Conservation (phyloP, 2,797 vertebrate species). For the Danio albolineatus region DNA sequence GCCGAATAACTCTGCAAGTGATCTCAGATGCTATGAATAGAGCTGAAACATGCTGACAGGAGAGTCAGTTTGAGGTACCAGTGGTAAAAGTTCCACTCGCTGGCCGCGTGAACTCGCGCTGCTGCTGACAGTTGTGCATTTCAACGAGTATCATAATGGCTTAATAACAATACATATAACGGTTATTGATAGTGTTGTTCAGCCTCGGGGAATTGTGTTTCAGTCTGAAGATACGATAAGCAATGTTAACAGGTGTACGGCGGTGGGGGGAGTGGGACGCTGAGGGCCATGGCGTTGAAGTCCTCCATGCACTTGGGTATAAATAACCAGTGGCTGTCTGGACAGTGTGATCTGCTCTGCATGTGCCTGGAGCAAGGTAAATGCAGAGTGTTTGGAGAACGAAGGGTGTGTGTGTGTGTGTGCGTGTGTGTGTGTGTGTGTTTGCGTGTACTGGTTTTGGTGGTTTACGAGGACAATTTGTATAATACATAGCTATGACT, state of each 20-base stretch:
- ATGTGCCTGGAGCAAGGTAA: constrained; percentile 20
- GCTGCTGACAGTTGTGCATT: not conserved
- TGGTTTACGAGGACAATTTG: no score
- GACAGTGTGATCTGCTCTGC: not conserved
- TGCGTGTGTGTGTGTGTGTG: no score
- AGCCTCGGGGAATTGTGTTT: constrained; percentile 22
- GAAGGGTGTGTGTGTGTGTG: no score
- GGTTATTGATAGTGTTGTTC: constrained; percentile 24
- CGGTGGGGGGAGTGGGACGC: not conserved
- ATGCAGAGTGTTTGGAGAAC: not conserved
- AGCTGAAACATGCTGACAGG: constrained; percentile 3
- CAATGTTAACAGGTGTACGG: constrained; percentile 45
- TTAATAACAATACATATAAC: not conserved
- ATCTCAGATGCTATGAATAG: not conserved
- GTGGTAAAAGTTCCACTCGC: not conserved
- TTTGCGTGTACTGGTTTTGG: no score
- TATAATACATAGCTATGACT: no score
- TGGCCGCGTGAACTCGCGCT: not conserved
- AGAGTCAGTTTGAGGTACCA: constrained; percentile 13
- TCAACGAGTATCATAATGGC: not conserved
- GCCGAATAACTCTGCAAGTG: constrained; percentile 10
- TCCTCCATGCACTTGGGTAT: constrained; percentile 30
- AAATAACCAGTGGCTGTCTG: constrained; percentile 49
- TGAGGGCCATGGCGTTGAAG: constrained; percentile 8
- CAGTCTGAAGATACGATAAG: constrained; percentile 31